Evolutionary conservation across 2,113 vertebrate species (phyloP).

Genomic region (Hypanus sabinus): DNA sequence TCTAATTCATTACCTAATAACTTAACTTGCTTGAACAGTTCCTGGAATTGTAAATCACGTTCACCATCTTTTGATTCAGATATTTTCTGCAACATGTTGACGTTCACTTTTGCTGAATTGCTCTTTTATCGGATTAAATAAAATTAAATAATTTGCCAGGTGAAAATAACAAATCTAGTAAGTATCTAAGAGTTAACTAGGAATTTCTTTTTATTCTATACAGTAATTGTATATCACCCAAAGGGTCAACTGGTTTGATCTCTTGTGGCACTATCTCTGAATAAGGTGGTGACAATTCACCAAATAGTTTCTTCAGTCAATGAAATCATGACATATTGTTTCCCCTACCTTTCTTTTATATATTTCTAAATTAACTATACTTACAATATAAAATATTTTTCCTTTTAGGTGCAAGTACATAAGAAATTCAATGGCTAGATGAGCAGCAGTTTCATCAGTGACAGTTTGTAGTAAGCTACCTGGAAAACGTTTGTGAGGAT

Average conservation of each 20-base stretch:
- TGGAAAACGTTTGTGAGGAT: slow-evolving; percentile 45
- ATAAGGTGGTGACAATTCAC: not conserved
- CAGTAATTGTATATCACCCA: not conserved
- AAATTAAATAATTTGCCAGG: not conserved
- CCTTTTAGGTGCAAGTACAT: slow-evolving; percentile 85
- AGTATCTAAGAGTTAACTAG: not conserved
- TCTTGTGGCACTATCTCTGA: not conserved
- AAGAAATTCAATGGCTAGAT: slow-evolving; percentile 76
- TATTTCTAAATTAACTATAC: not conserved
- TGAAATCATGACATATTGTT: not conserved
- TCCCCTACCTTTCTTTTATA: not conserved
- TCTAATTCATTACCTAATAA: not conserved
- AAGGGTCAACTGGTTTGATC: not conserved
- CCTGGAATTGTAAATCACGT: not conserved
- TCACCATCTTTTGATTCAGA: not conserved
- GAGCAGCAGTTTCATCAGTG: slow-evolving; percentile 65
- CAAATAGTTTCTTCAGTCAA: not conserved
- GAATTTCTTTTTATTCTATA: not conserved
- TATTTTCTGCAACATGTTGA: not conserved
- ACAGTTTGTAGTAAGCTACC: slow-evolving; percentile 54
- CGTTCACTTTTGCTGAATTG: not conserved
- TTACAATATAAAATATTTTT: slow-evolving; percentile 45
- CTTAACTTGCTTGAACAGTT: not conserved
- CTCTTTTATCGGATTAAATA: not conserved
- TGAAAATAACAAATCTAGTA: not conserved